phyloP scores from a whole-genome alignment of 2,113 vertebrate genomes.

The Aspiorhynchus laticeps region DNA sequence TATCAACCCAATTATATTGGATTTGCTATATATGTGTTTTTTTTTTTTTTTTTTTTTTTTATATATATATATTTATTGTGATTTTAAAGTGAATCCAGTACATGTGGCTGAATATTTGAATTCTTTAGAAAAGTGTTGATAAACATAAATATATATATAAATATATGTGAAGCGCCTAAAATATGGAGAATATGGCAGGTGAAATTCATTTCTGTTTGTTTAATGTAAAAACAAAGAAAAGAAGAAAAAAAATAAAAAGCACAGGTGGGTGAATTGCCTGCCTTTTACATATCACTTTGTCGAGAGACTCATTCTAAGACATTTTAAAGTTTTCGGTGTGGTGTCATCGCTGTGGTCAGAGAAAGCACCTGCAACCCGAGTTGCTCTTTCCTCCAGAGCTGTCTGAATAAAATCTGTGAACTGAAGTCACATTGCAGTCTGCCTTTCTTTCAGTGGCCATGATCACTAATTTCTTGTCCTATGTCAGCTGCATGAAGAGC shows the following conservation, averaged over 20 bases:
- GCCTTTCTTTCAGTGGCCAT: not conserved
- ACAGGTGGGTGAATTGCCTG: constrained; percentile 84
- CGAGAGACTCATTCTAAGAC: constrained; percentile 88
- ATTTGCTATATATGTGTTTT: constrained; percentile 76
- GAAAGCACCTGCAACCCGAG: constrained; percentile 73
- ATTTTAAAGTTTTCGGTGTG: constrained; percentile 87
- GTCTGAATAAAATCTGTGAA: constrained; percentile 80
- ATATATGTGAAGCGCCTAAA: constrained; percentile 91
- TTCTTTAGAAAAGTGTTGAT: constrained; percentile 95
- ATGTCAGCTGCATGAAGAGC: not conserved
- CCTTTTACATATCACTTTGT: constrained; percentile 88
- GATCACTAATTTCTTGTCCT: not conserved
- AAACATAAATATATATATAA: constrained; percentile 82
- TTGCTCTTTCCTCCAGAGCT: constrained; percentile 76
- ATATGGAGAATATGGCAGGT: constrained; percentile 77
- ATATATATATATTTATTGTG: constrained; percentile 88
- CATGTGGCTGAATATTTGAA: constrained; percentile 97
- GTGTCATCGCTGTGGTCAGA: constrained; percentile 79
- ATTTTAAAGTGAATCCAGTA: constrained; percentile 94
- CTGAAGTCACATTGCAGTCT: constrained; percentile 55
- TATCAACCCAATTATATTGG: constrained; percentile 80
- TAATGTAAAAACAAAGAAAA: constrained; percentile 78
- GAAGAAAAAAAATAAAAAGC: constrained; percentile 73
- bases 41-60: constrained; percentile 70
- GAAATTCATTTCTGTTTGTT: constrained; percentile 87